Percentiles rank a stretch among this genome's conserved stretches.
Conservation (phyloP, 2,888 invertebrate species). For the Pristionchus maxplancki region DNA sequence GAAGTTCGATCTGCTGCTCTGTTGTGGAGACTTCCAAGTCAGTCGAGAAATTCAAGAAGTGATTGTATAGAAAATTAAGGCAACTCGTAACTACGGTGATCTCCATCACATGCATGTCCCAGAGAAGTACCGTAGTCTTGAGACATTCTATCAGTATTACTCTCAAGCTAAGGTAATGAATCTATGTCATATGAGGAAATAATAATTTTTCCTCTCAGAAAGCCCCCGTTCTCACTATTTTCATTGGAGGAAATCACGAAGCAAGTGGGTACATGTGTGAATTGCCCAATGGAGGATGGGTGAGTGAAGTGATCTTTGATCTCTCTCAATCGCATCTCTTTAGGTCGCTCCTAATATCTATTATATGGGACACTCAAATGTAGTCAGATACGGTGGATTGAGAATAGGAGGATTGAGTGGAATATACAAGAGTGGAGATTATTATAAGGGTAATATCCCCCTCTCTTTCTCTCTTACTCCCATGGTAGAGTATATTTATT, state of each 20-base stretch:
- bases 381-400: conserved; percentile 85
- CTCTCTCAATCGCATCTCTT: background rate
- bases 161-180: conserved; percentile 63
- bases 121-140: conserved; percentile 90
- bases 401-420: conserved; percentile 93
- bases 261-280: conserved; percentile 97
- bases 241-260: conserved; percentile 99
- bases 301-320: background rate
- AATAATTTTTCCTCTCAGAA: conserved; percentile 80
- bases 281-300: conserved; percentile 96
- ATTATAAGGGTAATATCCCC: conserved; percentile 83
- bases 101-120: conserved; percentile 96
- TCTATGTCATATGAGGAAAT: background rate
- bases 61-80: conserved; percentile 81
- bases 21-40: conserved; percentile 92
- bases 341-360: conserved; percentile 94
- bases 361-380: conserved; percentile 84
- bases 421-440: conserved; percentile 86
- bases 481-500: too few relatives aligned
- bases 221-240: conserved; percentile 91
- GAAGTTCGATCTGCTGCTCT: conserved; percentile 92
- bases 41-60: background rate
- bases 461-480: too few relatives aligned
- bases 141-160: conserved; percentile 92
- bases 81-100: conserved; percentile 91